These are phyloP conservation scores for Neodon shergylaensis DNA, from an alignment of 2,113 vertebrate species.

Conservation along the genomic window DNA sequence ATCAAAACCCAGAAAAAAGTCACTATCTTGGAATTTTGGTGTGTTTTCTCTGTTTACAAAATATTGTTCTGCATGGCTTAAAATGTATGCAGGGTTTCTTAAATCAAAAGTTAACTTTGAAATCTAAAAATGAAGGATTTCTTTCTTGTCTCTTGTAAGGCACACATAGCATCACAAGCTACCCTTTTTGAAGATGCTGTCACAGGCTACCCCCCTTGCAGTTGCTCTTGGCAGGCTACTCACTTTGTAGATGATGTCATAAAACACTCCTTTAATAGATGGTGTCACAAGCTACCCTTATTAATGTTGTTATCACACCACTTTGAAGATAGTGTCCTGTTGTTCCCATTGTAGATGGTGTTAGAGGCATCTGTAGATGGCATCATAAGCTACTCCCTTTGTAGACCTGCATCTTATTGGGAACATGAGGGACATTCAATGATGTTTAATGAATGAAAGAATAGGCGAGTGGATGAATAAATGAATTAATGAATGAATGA, in stretches of 20 bases:
- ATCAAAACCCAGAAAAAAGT: neutral
- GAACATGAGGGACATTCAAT: neutral
- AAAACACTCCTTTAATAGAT: neutral
- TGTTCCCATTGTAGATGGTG: neutral
- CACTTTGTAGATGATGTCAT: neutral
- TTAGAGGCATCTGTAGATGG: neutral
- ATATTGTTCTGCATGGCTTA: neutral
- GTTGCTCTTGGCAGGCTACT: no score
- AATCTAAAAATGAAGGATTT: neutral
- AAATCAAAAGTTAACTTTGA: neutral
- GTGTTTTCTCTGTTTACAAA: neutral
- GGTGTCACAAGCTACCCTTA: neutral
- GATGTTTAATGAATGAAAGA: no score
- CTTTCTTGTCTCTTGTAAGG: neutral
- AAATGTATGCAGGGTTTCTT: neutral
- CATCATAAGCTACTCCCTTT: neutral
- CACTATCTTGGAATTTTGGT: neutral
- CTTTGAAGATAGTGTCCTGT: neutral
- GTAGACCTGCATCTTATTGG: no score
- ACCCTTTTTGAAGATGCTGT: neutral
- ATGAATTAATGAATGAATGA: no score
- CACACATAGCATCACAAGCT: neutral
- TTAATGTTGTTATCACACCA: neutral
- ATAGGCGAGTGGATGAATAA: no score
- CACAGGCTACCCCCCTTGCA: no score